Base-by-base conservation (phyloP, 2,888 invertebrate genomes). In the Chymomyza amoena region DNA sequence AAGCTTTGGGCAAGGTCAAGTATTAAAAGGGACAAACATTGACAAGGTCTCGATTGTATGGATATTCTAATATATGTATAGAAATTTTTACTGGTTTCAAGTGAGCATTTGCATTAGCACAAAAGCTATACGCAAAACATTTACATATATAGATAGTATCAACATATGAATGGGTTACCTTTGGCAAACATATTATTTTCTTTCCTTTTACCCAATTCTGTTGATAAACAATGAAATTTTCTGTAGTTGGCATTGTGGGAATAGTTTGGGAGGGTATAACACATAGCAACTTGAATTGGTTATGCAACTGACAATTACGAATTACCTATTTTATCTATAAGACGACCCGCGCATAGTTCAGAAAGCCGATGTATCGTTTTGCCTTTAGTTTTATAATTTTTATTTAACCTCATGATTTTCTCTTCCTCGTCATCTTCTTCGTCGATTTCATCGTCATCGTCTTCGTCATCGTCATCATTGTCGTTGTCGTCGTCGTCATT, bases 291-390 rank as follows among this genome's bases (percentile, higher is more conserved):
- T 80, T 52, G 72, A 73, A 79, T 77, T 82, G 79, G 87, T 77
- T 80, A 79, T 87, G 69, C 81, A 84, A 86, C 86, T 87, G 81
- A 87, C 88, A 85, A 86, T 85, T 70, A 76, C 62, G 78, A 82
- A 91, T 93, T 93, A 93, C 92, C 92, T 93, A 92, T 88, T 78
- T 89, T 89, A 85, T 88, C 89, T 80, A 87, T 84, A 73, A 88
- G 83, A 70, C 78, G 81, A 77, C 81, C 82, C 66, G 87, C 77
- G 76, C 88, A 87, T 72, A 90, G 81, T 81, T 90, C 88, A 75
- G 90, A 88, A 79, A 89, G 86, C 62, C 84, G 90, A 75, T 83
- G 84, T 75, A 86, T 81, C 75, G 88, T 90, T 73, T 75, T 81
- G 71, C 81, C 74, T 75, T 70, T 84, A 60, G 78, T 71, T 73